Evolutionary conservation across 2,113 vertebrate genomes (phyloP).

Genomic region (Sceloporus undulatus): DNA sequence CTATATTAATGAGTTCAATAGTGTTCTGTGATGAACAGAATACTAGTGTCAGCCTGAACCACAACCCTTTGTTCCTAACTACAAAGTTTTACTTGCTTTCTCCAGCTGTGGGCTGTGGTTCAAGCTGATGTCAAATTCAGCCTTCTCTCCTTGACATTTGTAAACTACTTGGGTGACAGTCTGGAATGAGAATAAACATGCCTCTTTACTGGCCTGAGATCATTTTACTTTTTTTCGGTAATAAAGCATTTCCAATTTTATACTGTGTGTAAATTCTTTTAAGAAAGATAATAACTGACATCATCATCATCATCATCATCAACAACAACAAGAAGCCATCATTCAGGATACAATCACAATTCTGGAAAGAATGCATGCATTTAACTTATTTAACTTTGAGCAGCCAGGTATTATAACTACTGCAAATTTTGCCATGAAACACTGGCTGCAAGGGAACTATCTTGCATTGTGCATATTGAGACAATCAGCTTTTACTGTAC

Average conservation of each 20-base stretch:
- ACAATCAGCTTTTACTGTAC: background rate
- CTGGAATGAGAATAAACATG: slow-evolving; percentile 29
- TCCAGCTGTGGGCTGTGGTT: background rate
- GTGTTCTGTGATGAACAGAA: slow-evolving; percentile 5
- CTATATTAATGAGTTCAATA: background rate
- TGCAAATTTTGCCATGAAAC: background rate
- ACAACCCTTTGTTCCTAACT: slow-evolving; percentile 1
- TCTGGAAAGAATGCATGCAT: background rate
- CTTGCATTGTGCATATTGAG: background rate
- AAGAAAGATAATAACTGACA: background rate
- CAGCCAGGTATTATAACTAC: background rate
- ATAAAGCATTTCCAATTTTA: background rate
- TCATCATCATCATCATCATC: background rate
- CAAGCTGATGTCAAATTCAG: slow-evolving; percentile 16
- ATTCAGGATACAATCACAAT: background rate
- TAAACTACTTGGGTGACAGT: slow-evolving; percentile 1
- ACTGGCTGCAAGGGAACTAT: background rate
- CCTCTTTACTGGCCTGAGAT: background rate
- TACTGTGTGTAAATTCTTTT: background rate
- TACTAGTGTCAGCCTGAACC: background rate
- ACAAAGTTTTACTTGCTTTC: background rate
- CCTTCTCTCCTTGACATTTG: slow-evolving; percentile 7
- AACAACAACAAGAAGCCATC: background rate
- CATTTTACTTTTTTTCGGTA: slow-evolving; percentile 7
- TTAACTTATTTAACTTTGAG: background rate